Evolutionary conservation across 2,797 vertebrate species (phyloP).

Genomic region (Neoniphon sammara): DNA sequence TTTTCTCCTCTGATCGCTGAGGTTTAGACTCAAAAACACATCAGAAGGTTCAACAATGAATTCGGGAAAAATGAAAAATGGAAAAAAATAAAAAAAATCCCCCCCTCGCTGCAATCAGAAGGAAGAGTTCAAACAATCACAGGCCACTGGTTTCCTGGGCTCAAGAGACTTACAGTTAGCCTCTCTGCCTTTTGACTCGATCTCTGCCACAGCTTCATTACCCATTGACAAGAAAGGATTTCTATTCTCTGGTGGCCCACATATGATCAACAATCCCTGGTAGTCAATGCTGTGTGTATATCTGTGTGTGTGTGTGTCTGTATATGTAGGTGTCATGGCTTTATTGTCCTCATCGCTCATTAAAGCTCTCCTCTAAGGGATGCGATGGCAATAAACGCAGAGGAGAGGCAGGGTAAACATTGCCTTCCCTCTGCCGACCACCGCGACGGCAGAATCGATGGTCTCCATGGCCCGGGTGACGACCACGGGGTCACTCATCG

Average conservation of each 20-base stretch:
- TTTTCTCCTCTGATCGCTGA: neutral
- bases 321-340: slow-evolving; percentile 38
- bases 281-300: slow-evolving; percentile 28
- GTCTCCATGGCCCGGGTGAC: slow-evolving; percentile 50
- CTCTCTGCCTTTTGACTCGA: slow-evolving; percentile 50
- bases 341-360: slow-evolving; percentile 77
- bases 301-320: slow-evolving; percentile 22
- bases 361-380: slow-evolving; percentile 70
- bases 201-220: slow-evolving; percentile 74
- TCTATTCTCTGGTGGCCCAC: slow-evolving; percentile 63
- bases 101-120: slow-evolving; percentile 21
- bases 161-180: slow-evolving; percentile 60
- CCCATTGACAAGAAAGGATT: slow-evolving; percentile 64
- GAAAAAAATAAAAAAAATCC: too few species aligned
- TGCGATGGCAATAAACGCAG: slow-evolving; percentile 58
- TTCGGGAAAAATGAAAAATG: too few species aligned
- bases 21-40: neutral
- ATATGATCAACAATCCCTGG: slow-evolving; percentile 56
- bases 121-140: slow-evolving; percentile 26
- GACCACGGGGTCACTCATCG: slow-evolving; percentile 72
- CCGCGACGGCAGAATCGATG: slow-evolving; percentile 62
- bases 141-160: slow-evolving; percentile 44
- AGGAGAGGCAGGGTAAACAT: slow-evolving; percentile 8
- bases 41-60: neutral
- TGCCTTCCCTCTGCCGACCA: slow-evolving; percentile 29